Conservation (phyloP, 2,888 invertebrate genomes). For the Eupithecia pulchellata region DNA sequence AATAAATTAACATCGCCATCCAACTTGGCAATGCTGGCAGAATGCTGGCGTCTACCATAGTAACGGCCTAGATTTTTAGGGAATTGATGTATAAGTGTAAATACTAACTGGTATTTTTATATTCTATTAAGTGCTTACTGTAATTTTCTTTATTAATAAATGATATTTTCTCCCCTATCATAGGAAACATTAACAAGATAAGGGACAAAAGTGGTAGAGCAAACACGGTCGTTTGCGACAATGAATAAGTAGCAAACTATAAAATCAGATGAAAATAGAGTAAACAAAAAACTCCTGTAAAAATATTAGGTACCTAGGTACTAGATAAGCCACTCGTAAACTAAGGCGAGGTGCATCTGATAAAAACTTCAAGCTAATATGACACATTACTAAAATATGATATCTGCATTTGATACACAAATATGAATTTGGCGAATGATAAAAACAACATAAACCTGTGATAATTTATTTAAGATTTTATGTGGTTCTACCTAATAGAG, state of each 20-base stretch:
- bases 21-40: too few species aligned
- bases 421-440: neutral
- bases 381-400: neutral
- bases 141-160: too few species aligned
- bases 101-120: too few species aligned
- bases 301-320: neutral
- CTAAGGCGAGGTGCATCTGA: neutral
- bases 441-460: neutral
- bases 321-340: neutral
- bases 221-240: conserved; percentile 37
- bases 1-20: too few species aligned
- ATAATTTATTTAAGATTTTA: neutral
- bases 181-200: conserved; percentile 15
- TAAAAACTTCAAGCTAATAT: neutral
- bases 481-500: neutral
- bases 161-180: too few species aligned
- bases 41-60: too few species aligned
- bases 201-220: conserved; percentile 30
- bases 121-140: too few species aligned
- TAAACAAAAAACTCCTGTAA: neutral
- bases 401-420: neutral
- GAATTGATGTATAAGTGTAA: too few species aligned
- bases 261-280: conserved; percentile 17
- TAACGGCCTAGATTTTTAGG: too few species aligned
- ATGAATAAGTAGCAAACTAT: conserved; percentile 33